Evolutionary conservation across 2,113 vertebrate genomes (phyloP).

Genomic region (Pterocles gutturalis): DNA sequence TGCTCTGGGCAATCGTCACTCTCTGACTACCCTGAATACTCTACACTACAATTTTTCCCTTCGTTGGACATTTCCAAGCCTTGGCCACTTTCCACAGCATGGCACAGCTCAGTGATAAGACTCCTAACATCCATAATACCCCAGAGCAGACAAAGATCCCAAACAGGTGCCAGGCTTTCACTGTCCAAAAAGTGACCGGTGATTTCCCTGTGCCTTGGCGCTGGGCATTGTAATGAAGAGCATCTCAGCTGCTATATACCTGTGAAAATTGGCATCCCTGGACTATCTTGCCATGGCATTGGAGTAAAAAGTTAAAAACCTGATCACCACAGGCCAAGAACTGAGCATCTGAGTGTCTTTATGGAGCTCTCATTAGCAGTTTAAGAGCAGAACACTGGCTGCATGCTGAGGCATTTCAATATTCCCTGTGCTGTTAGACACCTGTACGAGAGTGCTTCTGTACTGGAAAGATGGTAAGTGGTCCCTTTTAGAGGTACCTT

Average conservation of each 20-base stretch:
- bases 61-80: not conserved
- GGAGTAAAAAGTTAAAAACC: not conserved
- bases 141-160: not conserved
- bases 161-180: not conserved
- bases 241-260: not conserved
- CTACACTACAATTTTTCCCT: not conserved
- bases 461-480: not conserved
- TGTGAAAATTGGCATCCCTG: not conserved
- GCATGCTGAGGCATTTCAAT: not conserved
- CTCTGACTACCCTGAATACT: not conserved
- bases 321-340: not conserved
- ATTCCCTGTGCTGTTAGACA: not conserved
- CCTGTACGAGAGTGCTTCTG: not conserved
- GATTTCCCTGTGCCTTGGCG: not conserved
- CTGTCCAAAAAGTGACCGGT: not conserved
- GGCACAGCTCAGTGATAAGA: not conserved
- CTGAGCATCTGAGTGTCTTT: not conserved
- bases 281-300: not conserved
- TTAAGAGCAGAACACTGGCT: not conserved
- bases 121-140: not conserved
- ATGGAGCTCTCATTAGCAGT: not conserved
- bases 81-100: not conserved
- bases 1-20: not conserved
- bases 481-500: not conserved
- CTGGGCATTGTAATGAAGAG: fast-evolving